Percentiles rank a stretch among this genome's conserved stretches.
These are phyloP conservation scores for Homalodisca vitripennis DNA, from an alignment of 1,140 invertebrate genomes.

Conservation along the genomic window DNA sequence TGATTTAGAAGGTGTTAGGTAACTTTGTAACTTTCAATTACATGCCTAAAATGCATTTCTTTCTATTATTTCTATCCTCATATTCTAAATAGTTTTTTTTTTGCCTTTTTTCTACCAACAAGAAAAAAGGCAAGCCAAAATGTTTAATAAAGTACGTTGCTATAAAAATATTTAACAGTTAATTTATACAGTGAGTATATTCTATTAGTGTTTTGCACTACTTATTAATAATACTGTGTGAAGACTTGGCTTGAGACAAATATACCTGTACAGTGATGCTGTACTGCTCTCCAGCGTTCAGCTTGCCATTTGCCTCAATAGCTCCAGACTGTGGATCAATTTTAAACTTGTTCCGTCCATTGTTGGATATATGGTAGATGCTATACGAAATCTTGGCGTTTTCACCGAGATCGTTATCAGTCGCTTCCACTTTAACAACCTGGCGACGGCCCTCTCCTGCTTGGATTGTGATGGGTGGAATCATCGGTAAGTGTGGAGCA, in stretches of 20 bases:
- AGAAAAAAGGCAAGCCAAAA: too few relatives aligned
- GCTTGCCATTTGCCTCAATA: slow-evolving; percentile 60
- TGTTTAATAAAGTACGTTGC: too few relatives aligned
- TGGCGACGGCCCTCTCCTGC: slow-evolving; percentile 74
- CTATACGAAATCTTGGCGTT: slow-evolving; percentile 80
- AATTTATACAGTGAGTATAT: too few relatives aligned
- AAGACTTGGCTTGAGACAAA: background rate
- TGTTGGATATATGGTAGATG: slow-evolving; percentile 88
- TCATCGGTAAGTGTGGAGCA: slow-evolving; percentile 71
- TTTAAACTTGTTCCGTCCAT: slow-evolving; percentile 79
- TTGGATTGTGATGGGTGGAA: slow-evolving; percentile 72
- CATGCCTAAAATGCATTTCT: too few relatives aligned
- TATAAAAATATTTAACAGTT: too few relatives aligned
- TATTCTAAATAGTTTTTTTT: too few relatives aligned
- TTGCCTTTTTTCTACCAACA: too few relatives aligned
- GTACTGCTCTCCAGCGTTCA: slow-evolving; percentile 84
- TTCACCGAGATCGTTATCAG: slow-evolving; percentile 80
- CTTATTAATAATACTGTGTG: too few relatives aligned
- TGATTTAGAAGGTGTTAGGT: too few relatives aligned
- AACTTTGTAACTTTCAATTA: too few relatives aligned
- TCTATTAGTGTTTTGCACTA: too few relatives aligned
- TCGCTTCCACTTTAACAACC: slow-evolving; percentile 76
- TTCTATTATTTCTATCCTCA: too few relatives aligned
- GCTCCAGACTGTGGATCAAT: slow-evolving; percentile 78
- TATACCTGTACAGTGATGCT: slow-evolving; percentile 79